A percentile compares a stretch with the other conserved stretches of the same genome.
These are phyloP conservation scores for Tringa solitaria DNA, from an alignment of 2,113 vertebrate species.

Conservation along the genomic window DNA sequence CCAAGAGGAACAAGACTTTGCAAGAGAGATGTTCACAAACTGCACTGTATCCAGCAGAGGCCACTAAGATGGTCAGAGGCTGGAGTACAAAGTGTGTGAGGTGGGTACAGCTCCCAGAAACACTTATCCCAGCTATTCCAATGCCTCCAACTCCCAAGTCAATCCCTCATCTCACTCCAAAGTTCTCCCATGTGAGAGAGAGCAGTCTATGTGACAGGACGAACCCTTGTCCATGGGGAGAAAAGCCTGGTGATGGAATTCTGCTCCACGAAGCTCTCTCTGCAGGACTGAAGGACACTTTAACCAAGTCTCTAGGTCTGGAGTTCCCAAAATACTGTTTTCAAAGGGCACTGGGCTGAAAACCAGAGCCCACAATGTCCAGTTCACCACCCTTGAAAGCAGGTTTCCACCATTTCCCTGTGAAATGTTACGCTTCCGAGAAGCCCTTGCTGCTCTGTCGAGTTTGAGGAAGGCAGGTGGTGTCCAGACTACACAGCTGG, in stretches of 20 bases:
- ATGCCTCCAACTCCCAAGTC: background rate
- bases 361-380: background rate
- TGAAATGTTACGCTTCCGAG: background rate
- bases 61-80: background rate
- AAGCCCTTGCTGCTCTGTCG: background rate
- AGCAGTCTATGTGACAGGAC: background rate
- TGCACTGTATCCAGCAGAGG: background rate
- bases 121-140: background rate
- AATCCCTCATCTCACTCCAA: background rate
- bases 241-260: background rate
- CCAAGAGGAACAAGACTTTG: background rate
- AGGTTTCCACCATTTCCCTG: background rate
- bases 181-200: background rate
- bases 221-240: background rate
- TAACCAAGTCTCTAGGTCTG: background rate
- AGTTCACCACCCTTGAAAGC: background rate
- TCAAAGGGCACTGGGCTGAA: background rate
- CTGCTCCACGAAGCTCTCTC: background rate
- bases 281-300: background rate
- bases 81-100: background rate
- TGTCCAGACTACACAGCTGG: background rate
- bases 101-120: background rate
- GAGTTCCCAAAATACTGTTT: background rate
- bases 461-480: background rate
- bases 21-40: background rate